Evolutionary conservation across 2,797 vertebrate genomes (phyloP).

Genomic region (Hoplostethus mediterraneus): DNA sequence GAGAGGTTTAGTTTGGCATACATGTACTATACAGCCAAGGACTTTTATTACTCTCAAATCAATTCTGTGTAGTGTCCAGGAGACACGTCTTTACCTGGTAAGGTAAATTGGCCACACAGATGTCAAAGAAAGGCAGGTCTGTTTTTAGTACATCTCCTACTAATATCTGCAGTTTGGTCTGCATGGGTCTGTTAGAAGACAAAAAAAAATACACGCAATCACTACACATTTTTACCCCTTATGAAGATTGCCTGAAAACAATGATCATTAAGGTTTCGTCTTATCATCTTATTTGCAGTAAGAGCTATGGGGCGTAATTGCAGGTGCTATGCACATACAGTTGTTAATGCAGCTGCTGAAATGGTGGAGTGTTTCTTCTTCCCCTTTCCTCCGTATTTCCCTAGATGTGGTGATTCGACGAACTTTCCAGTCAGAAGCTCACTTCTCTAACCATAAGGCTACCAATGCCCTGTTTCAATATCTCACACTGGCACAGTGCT

Average conservation of each 20-base stretch:
- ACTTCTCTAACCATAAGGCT: too few species aligned
- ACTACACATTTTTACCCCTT: not conserved
- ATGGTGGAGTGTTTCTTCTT: too few species aligned
- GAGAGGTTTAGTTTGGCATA: not conserved
- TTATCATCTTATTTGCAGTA: too few species aligned
- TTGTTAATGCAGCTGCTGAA: not conserved
- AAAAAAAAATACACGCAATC: not conserved
- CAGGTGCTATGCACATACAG: fast-evolving
- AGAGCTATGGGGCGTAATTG: too few species aligned
- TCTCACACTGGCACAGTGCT: not conserved
- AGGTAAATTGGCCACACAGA: constrained; percentile 97
- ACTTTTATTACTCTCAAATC: not conserved
- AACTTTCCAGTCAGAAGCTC: too few species aligned
- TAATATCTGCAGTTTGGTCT: constrained; percentile 94
- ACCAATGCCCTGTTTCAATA: too few species aligned
- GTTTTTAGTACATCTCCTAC: constrained; percentile 95
- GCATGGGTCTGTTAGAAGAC: constrained; percentile 86
- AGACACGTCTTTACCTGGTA: constrained; percentile 88
- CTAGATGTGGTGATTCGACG: too few species aligned
- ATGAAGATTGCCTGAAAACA: not conserved
- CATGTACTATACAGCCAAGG: not conserved
- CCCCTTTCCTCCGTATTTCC: too few species aligned
- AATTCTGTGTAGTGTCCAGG: not conserved
- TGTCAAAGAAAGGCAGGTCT: constrained; percentile 95
- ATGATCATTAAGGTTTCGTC: too few species aligned